A percentile compares a stretch with the other conserved stretches of the same genome.
Conservation (phyloP, 2,113 vertebrate genomes). For the Micronisus gabar region DNA sequence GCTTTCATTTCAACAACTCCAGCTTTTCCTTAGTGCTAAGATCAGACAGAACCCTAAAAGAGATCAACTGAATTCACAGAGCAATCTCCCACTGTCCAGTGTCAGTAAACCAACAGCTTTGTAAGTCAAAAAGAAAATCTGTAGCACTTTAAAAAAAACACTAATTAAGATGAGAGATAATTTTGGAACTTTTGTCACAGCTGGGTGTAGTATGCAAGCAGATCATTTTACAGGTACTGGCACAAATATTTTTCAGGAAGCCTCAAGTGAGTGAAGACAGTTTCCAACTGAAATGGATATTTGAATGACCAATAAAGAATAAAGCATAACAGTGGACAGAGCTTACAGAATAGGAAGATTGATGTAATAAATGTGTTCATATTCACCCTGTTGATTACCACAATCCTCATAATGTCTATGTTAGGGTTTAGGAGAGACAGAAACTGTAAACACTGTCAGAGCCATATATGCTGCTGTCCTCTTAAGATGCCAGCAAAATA, state of each 20-base stretch:
- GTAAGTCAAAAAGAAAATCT: not conserved
- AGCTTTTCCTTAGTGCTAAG: not conserved
- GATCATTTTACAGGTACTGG: not conserved
- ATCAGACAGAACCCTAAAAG: not conserved
- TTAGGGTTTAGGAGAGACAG: not conserved
- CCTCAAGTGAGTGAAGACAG: not conserved
- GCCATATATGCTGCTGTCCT: not conserved
- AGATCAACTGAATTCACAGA: not conserved
- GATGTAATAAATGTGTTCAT: not conserved
- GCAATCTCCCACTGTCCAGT: not conserved
- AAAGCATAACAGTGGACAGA: not conserved
- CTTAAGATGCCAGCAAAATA: not conserved
- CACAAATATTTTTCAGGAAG: not conserved
- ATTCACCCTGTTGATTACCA: not conserved
- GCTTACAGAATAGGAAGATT: not conserved
- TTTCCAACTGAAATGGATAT: not conserved
- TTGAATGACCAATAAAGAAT: not conserved
- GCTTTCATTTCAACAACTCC: not conserved
- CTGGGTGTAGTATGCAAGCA: not conserved
- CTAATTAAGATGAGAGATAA: not conserved
- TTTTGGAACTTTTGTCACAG: not conserved
- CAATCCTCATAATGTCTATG: not conserved
- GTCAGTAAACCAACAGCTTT: not conserved
- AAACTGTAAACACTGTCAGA: not conserved
- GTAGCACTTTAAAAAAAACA: not conserved